A percentile compares a stretch with the other conserved stretches of the same genome.
Evolutionary conservation across 2,113 vertebrate species (phyloP).

Genomic region (Ciconia maguari): DNA sequence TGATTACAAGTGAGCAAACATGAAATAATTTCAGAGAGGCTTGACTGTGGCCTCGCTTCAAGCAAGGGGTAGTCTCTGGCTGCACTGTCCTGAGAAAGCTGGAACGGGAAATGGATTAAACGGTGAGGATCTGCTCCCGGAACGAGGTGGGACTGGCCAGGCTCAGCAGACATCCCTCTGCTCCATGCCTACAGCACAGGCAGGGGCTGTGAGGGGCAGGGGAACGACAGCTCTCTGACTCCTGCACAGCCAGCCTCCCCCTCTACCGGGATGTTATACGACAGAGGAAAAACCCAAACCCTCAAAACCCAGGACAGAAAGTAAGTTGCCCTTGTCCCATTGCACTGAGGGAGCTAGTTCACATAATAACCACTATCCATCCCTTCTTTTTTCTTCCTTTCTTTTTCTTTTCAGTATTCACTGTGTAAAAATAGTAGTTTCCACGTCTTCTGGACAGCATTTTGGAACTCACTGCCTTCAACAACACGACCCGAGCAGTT

Average conservation of each 20-base stretch:
- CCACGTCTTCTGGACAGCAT: background rate
- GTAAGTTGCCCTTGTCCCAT: background rate
- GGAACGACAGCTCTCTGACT: background rate
- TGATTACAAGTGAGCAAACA: background rate
- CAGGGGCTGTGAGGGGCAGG: background rate
- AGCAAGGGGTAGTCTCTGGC: background rate
- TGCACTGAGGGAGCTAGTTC: background rate
- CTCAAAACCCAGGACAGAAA: background rate
- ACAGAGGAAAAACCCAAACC: background rate
- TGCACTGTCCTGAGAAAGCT: background rate
- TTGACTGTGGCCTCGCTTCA: background rate
- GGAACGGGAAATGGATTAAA: background rate
- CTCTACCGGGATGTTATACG: background rate
- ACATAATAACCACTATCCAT: background rate
- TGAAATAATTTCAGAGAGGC: background rate
- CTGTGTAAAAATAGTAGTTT: background rate
- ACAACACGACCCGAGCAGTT: background rate
- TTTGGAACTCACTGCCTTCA: background rate
- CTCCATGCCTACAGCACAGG: background rate
- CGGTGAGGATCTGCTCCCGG: background rate
- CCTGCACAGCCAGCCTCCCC: background rate
- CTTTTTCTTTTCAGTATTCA: background rate
- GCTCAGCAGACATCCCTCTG: background rate
- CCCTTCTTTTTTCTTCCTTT: background rate
- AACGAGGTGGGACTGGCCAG: background rate